These are phyloP conservation scores for Rhagonycha lutea DNA, from an alignment of 2,888 invertebrate species.

Conservation along the genomic window DNA sequence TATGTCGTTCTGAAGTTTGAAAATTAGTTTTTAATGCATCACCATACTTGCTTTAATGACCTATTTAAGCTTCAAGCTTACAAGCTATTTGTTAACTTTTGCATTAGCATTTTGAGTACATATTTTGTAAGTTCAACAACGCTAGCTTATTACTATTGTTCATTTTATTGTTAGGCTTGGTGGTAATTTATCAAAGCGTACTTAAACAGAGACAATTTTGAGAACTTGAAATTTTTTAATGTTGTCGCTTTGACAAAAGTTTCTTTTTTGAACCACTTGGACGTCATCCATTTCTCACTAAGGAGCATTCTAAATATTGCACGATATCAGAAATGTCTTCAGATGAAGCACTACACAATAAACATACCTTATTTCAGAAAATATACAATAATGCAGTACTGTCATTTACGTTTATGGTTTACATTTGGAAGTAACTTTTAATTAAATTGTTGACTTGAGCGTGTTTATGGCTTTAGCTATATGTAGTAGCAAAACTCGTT, in stretches of 20 bases:
- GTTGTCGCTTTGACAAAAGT: neutral
- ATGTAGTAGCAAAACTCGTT: neutral
- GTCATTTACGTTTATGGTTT: neutral
- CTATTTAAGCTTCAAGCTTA: neutral
- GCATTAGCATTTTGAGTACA: neutral
- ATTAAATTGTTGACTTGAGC: conserved; percentile 8
- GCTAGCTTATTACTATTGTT: neutral
- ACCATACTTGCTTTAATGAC: neutral
- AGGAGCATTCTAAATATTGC: neutral
- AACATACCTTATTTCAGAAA: neutral
- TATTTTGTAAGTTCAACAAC: neutral
- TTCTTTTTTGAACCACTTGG: neutral
- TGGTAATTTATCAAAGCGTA: neutral
- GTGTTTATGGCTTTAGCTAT: neutral
- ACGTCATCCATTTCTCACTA: neutral
- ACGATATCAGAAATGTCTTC: neutral
- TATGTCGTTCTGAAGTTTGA: neutral
- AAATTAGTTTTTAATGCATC: neutral
- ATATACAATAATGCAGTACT: neutral
- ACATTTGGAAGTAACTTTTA: conserved; percentile 8
- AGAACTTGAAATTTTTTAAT: neutral
- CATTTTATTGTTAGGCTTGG: neutral
- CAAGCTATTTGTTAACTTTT: neutral
- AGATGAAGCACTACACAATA: neutral
- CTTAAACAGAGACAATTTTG: neutral